These are phyloP conservation scores for Esox niger DNA, from an alignment of 2,113 vertebrate species.

Conservation along the genomic window DNA sequence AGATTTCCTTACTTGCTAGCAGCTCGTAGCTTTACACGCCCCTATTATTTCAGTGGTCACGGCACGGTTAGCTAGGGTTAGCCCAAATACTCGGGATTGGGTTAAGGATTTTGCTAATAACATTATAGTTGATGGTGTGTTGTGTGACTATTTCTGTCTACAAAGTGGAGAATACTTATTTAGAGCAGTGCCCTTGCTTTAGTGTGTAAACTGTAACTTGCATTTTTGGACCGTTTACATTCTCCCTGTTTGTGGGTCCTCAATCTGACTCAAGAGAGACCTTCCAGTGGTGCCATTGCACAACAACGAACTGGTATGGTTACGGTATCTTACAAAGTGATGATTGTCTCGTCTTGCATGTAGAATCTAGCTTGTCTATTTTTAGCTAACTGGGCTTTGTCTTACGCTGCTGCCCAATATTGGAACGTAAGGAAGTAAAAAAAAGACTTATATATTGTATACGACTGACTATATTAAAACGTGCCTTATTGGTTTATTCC, in stretches of 20 bases:
- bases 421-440: not conserved
- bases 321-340: not conserved
- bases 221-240: not conserved
- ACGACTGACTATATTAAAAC: no score
- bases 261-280: constrained; percentile 1
- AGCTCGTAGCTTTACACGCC: not conserved
- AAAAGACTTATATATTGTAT: not conserved
- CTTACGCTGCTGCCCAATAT: not conserved
- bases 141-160: constrained; percentile 10
- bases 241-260: not conserved
- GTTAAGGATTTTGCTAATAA: constrained; percentile 65
- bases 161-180: constrained; percentile 6
- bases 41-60: constrained; percentile 8
- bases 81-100: constrained; percentile 48
- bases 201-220: not conserved
- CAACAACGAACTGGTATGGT: not conserved
- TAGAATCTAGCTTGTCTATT: not conserved
- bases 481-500: no score
- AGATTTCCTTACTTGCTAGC: not conserved
- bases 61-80: constrained; percentile 18
- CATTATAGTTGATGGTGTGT: constrained; percentile 47
- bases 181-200: constrained; percentile 25
- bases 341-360: not conserved
- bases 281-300: constrained; percentile 1
- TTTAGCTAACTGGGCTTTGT: not conserved